A percentile compares a stretch with the other conserved stretches of the same genome.
Conservation (phyloP, 2,113 vertebrate genomes). For the Paradisaea rubra region DNA sequence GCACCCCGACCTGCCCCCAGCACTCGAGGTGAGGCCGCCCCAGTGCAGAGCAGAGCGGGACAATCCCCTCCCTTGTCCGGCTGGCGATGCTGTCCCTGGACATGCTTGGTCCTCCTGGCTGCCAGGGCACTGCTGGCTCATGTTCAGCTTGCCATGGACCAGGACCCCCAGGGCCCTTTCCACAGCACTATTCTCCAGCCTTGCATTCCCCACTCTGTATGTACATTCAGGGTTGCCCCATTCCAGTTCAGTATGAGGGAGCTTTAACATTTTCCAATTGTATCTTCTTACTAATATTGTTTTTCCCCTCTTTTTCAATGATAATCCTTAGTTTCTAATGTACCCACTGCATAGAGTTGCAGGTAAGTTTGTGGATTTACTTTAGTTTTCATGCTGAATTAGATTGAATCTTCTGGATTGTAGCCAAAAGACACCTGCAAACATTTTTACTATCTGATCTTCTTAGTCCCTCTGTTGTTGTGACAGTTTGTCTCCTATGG, state of each 20-base stretch:
- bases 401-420: background rate
- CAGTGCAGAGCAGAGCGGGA: background rate
- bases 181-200: background rate
- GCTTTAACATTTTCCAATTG: background rate
- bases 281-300: background rate
- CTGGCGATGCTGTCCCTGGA: background rate
- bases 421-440: constrained; percentile 20
- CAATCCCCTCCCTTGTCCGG: background rate
- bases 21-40: background rate
- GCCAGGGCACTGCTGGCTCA: background rate
- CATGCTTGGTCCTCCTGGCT: background rate
- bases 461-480: constrained; percentile 16
- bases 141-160: rapidly evolving
- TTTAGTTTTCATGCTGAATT: background rate
- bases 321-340: background rate
- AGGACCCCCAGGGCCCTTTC: background rate
- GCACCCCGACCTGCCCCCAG: background rate
- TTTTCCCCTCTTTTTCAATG: background rate
- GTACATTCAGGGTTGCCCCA: background rate
- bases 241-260: background rate
- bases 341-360: background rate
- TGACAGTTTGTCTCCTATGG: background rate
- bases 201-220: rapidly evolving
- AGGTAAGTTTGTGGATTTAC: background rate
- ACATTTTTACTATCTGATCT: constrained; percentile 3